These are phyloP conservation scores for Potamarius usumacintae DNA, from an alignment of 2,113 vertebrate genomes.

Conservation along the genomic window DNA sequence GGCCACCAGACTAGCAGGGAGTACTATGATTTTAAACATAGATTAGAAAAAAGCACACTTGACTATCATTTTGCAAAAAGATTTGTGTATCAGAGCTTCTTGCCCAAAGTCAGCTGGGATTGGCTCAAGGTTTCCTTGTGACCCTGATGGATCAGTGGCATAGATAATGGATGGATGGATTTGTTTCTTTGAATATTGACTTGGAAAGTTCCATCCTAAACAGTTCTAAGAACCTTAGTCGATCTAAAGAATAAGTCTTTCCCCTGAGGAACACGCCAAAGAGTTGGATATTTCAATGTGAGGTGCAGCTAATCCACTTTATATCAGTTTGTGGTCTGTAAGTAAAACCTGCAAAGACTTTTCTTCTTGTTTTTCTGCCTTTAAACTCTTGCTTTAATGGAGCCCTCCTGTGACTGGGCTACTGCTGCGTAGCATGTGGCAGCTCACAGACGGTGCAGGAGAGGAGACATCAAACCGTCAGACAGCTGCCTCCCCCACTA, in stretches of 20 bases:
- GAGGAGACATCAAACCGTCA: constrained; percentile 43
- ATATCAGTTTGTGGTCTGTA: constrained; percentile 2
- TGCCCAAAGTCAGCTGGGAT: no score
- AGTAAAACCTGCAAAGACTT: neutral
- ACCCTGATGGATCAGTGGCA: no score
- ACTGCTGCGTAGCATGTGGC: neutral
- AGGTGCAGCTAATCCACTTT: neutral
- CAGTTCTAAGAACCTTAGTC: neutral
- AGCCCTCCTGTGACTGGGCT: constrained; percentile 7
- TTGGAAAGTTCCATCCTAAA: neutral
- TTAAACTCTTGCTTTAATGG: constrained; percentile 28
- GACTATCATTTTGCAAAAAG: no score
- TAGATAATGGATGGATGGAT: neutral
- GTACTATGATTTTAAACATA: no score
- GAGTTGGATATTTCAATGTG: neutral
- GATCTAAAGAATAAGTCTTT: neutral
- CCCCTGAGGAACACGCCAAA: neutral
- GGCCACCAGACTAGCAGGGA: no score
- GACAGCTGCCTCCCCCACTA: constrained; percentile 40
- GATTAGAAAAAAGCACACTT: no score
- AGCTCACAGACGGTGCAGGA: constrained; percentile 18
- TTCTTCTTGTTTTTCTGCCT: constrained; percentile 3
- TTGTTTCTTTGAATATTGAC: neutral
- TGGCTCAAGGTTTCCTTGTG: no score
- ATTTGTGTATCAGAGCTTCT: no score